Evolutionary conservation across 2,113 vertebrate genomes (phyloP), one percentile per base, ranked within the genome.

Genomic region (Dolichallabes microphthalmus): DNA sequence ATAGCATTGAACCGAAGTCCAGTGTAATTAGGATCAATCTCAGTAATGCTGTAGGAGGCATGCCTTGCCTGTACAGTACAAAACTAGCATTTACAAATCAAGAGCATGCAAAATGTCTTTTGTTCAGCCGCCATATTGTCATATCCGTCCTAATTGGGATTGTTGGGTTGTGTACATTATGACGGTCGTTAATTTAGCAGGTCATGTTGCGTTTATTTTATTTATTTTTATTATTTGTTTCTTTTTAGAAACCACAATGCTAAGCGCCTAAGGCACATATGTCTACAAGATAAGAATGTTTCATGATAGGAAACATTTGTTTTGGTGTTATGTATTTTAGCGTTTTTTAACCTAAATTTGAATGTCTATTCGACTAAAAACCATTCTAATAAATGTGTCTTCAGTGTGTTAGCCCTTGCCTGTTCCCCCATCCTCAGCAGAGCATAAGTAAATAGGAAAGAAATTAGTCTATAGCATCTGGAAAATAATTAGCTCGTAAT

Each of bases 401-500:
- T 89, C 89, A 92, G 91, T 83, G 89, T 85, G 88, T 90, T 92
- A 89, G 90, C 88, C 90, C 92, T 84, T 81, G 85, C 81, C 76
- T 83, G 15, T 19, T 89, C 91, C 91, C 92, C 91, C 92, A 92
- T 91, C 91, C 92, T 90, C 93, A 85, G 88, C 90, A 88, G 88
- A 90, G 91, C 92, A 91, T 91, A 89, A 53, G 64, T 55, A 85
- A 60, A 53, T 71, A 79, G 88, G 84, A 85, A 89, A 83, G 86
- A 91, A 92, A 93, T 93, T 89, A 94, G 90, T 93, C 92, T 92
- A 92, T 91, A 94, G 90, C 92, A 93, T 93, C 92, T 91, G 88
- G 91, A 84, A 88, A 93, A 91, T 94, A 94, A 94, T 94, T 94
- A 92, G 92, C 92, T 94, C 92, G 92, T 92, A 94, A 94, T 94